phyloP scores from a whole-genome alignment of 2,888 invertebrate species.

The Bursaphelenchus okinawaensis region DNA sequence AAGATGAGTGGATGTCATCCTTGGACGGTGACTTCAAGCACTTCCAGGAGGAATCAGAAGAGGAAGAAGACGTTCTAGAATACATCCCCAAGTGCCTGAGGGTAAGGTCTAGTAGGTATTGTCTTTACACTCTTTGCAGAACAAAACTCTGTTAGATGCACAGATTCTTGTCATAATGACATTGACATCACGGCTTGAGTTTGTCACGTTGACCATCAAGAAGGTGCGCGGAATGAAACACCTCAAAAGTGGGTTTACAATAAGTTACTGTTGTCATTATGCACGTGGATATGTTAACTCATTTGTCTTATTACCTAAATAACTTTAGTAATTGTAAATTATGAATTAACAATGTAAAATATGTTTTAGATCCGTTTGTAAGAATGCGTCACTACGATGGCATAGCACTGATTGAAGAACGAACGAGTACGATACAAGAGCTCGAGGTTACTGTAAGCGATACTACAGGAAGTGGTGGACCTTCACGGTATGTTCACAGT shows the following conservation, averaged over 20 bases:
- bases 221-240: constrained; percentile 41
- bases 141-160: constrained; percentile 19
- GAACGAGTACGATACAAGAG: constrained; percentile 7
- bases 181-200: constrained; percentile 47
- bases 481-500: background rate
- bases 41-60: constrained; percentile 22
- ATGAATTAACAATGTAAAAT: too few species aligned
- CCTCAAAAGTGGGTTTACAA: constrained; percentile 34
- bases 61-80: constrained; percentile 3
- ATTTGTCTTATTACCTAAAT: too few species aligned
- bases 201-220: constrained; percentile 54
- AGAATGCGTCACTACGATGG: constrained; percentile 51
- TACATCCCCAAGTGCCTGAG: constrained; percentile 16
- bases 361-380: constrained; percentile 48
- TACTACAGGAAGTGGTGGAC: background rate
- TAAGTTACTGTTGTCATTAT: background rate
- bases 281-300: too few species aligned
- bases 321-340: too few species aligned
- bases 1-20: constrained; percentile 48
- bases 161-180: constrained; percentile 53
- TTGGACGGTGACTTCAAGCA: constrained; percentile 29
- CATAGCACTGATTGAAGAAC: constrained; percentile 45
- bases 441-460: background rate
- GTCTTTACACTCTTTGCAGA: background rate
- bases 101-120: constrained; percentile 4